Evolutionary conservation across 2,797 vertebrate species (phyloP).

Genomic region (Esox masquinongy): DNA sequence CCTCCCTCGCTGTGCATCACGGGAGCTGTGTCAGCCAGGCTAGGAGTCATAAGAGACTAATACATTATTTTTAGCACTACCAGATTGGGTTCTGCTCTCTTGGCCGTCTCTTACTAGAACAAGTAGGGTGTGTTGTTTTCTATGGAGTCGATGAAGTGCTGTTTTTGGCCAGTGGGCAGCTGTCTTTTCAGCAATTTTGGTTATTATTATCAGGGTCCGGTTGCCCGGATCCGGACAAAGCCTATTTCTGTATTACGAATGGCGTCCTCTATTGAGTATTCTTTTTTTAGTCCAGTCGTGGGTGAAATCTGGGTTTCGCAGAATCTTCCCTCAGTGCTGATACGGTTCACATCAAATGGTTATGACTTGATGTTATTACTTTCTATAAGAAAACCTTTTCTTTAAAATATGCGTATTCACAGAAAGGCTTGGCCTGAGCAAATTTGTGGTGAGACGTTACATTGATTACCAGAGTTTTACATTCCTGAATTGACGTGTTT

Average conservation of each 20-base stretch:
- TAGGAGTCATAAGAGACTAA: background rate
- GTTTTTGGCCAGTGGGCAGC: background rate
- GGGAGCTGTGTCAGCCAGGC: too few species aligned
- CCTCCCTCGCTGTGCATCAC: too few species aligned
- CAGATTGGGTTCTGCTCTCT: background rate
- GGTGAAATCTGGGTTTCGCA: too few species aligned
- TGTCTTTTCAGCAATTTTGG: background rate
- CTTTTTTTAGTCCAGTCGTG: too few species aligned
- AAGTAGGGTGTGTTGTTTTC: background rate
- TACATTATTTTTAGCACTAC: slow-evolving; percentile 1
- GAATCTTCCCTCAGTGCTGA: too few species aligned
- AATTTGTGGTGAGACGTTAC: background rate
- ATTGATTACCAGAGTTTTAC: background rate
- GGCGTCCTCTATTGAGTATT: background rate
- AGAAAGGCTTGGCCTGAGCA: background rate
- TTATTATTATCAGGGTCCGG: background rate
- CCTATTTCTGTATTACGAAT: background rate
- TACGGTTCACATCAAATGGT: too few species aligned
- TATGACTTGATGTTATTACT: background rate
- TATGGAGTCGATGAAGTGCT: background rate
- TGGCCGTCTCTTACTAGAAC: background rate
- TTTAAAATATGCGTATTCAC: background rate
- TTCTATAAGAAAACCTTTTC: background rate
- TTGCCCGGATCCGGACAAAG: background rate
- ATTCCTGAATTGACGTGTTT: background rate